Evolutionary conservation across 2,888 invertebrate genomes (phyloP), one percentile per base, ranked within the genome.

Genomic region (Cataglyphis altisquamis): DNA sequence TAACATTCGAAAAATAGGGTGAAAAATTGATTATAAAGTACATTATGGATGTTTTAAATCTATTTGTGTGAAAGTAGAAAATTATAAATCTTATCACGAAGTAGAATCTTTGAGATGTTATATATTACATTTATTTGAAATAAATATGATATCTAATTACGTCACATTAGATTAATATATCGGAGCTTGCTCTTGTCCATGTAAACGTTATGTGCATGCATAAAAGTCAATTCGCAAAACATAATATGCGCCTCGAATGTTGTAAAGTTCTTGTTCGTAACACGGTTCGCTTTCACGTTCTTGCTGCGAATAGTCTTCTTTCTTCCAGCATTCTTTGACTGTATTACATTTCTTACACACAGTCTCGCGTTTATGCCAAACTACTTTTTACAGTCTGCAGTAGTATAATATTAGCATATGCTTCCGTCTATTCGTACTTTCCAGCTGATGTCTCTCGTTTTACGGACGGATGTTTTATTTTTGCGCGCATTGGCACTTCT

Each of bases 221-320:
- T 63, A 74, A 83, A 52, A 85, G 21, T 67, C 67, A 25, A 62
- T 45, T 84, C 75, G 21, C 63, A n/a, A 48, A 82, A 62, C 29
- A 32, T n/a, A 18, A 3, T 21, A n/a, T 55, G 63, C 62, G 55
- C 5, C 9, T 6, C 25, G 18, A 66, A n/a, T 48, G 29, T 67
- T n/a, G n/a, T 29, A 21, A 32, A 67, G 52, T 62, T 70, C 9
- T 48, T 45, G 70, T 55, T 57, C 48, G 60, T 81, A 57, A 66
- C 48, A 21, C 36, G 32, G n/a, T 64, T 63, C 75, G 32, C 48
- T 77, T 67, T 67, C 52, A 25, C 25, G n/a, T n/a, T 67, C 18
- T 77, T n/a, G n/a, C 55, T 66, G 10, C 21, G 12, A 25, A 36
- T 41, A 32, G 18, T 68, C 29, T 57, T 32, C 66, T 48, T 68